These are phyloP conservation scores for Hoplostethus mediterraneus DNA, from an alignment of 2,797 vertebrate species.

Conservation along the genomic window DNA sequence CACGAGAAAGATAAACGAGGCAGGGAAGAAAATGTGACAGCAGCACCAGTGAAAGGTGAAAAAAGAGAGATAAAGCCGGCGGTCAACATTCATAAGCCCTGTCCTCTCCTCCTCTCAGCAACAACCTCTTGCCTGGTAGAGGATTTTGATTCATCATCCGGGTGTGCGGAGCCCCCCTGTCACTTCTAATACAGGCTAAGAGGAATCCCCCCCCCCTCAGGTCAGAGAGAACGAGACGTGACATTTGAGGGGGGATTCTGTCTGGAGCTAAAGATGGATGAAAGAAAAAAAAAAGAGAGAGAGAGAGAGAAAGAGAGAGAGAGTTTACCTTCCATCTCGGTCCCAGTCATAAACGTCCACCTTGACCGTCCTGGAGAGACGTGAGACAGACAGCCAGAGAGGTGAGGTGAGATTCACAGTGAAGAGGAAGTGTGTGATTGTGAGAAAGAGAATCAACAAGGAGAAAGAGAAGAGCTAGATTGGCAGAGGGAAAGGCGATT, in stretches of 20 bases:
- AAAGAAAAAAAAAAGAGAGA: neutral
- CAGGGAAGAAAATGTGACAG: neutral
- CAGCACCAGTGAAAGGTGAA: no score
- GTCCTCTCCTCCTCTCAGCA: slow-evolving; percentile 25
- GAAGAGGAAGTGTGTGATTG: neutral
- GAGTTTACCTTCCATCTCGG: slow-evolving; percentile 78
- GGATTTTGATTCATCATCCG: slow-evolving; percentile 35
- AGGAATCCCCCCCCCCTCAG: neutral
- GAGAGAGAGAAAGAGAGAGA: slow-evolving; percentile 1
- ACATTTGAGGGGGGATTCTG: slow-evolving; percentile 33
- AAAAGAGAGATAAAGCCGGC: neutral
- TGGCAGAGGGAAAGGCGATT: no score
- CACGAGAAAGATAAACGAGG: neutral
- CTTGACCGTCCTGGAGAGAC: slow-evolving; percentile 88
- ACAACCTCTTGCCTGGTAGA: slow-evolving; percentile 9
- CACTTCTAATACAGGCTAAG: slow-evolving; percentile 3
- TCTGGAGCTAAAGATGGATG: slow-evolving; percentile 40
- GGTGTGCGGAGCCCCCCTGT: neutral
- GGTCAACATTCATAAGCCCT: slow-evolving; percentile 9
- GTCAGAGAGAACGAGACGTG: slow-evolving; percentile 33
- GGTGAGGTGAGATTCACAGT: slow-evolving; percentile 17
- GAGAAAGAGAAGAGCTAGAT: neutral
- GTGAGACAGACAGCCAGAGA: slow-evolving; percentile 18
- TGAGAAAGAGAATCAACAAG: neutral
- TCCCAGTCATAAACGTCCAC: slow-evolving; percentile 94